Evolutionary conservation across 2,113 vertebrate genomes (phyloP), one percentile per base, ranked within the genome.

Genomic region (Poeciliopsis retropinna): DNA sequence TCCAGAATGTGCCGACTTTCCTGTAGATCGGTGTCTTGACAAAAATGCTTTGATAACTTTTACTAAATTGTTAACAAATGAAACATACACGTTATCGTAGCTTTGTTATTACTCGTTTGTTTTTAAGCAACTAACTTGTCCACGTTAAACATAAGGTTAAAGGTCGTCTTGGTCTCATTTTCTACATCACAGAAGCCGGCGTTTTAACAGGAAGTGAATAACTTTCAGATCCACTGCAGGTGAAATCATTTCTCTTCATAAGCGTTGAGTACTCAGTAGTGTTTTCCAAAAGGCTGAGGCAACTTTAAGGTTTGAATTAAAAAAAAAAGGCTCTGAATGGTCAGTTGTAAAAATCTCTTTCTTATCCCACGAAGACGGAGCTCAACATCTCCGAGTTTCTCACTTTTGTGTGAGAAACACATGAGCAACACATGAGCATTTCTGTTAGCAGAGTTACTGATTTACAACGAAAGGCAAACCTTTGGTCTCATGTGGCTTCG

Each of bases 391-490:
- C 9, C 25, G 22, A 57, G 9, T n/a, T 11, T 11, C 25, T 57
- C 51, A 57, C 44, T 22, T 57, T n/a, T 0, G 17, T 7, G 47
- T 54, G 47, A 54, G 6, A n/a, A n/a, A n/a, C n/a, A n/a, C n/a
- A n/a, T n/a, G n/a, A n/a, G 47, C 47, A 54, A 54, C 47, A 25
- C 19, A 22, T 19, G 19, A 54, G 47, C 47, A 54, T 54, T 54
- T 19, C 47, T 54, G 47, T 25, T 19, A 57, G 22, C 51, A 57
- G 25, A 32, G 39, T 44, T 4, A 22, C 13, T 25, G 17, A 30
- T 57, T 70, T 34, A n/a, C 47, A 69, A 31, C 3, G 13, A 69
- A 70, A 60, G 67, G 47, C 29, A 70, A 70, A 70, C 29, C 22
- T 54, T 69, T 54, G 22, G 51, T 34, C 9, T 25, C 47, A 34